Conservation (phyloP, 2,797 vertebrate species). For the Phoeniculus purpureus region DNA sequence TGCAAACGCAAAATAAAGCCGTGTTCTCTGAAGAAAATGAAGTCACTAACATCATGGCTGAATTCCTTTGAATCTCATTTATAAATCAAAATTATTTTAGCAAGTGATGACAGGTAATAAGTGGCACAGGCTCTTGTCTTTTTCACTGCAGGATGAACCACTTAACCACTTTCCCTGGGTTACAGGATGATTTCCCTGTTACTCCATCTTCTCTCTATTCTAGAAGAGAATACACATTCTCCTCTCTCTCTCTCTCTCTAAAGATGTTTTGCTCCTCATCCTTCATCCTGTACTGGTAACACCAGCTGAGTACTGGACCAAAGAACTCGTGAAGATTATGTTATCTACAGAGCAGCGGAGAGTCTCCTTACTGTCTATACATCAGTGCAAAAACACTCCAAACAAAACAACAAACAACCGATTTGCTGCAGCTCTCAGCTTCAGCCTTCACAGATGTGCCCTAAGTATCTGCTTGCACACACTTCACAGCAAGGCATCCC, state of each 20-base stretch:
- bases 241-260: background rate
- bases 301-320: background rate
- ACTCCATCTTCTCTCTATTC: too few species aligned
- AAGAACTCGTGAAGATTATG: background rate
- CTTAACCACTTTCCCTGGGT: background rate
- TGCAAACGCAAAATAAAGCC: background rate
- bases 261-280: background rate
- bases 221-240: too few species aligned
- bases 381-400: background rate
- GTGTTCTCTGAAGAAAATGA: background rate
- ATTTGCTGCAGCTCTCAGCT: constrained; percentile 17
- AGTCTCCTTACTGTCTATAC: background rate
- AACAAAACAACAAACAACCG: background rate
- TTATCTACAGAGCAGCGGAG: background rate
- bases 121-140: background rate
- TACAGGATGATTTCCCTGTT: background rate
- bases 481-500: constrained; percentile 41
- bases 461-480: constrained; percentile 2
- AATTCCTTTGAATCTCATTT: constrained; percentile 8
- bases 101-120: background rate
- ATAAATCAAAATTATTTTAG: constrained; percentile 23
- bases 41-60: background rate
- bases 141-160: background rate
- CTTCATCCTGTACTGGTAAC: background rate
- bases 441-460: background rate